Conservation (phyloP, 2,888 invertebrate species). For the Teinopalpus imperialis region DNA sequence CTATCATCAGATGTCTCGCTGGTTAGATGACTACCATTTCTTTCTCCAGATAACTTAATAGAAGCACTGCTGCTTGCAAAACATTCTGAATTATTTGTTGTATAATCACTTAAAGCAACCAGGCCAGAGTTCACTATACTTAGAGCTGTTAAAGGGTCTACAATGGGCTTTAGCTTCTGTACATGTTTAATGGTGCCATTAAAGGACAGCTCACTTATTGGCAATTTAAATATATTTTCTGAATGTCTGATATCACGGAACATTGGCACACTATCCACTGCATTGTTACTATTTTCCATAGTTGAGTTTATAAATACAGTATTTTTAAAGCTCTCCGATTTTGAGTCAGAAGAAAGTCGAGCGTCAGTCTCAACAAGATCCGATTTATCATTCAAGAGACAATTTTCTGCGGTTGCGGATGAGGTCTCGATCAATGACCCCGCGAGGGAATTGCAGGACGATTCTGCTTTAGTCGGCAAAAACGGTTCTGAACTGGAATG, state of each 20-base stretch:
- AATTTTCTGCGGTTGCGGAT: conserved; percentile 54
- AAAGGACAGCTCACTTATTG: conserved; percentile 70
- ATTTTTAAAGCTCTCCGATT: conserved; percentile 52
- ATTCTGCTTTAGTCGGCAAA: conserved; percentile 51
- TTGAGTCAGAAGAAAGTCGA: conserved; percentile 61
- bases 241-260: conserved; percentile 58
- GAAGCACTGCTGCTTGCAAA: conserved; percentile 16
- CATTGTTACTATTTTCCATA: conserved; percentile 80
- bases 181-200: conserved; percentile 76
- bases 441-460: conserved; percentile 51
- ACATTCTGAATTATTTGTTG: conserved; percentile 7
- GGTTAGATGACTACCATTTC: conserved; percentile 13
- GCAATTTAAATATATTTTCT: conserved; percentile 69
- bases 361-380: conserved; percentile 46
- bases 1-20: conserved; percentile 40
- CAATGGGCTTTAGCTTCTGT: conserved; percentile 70
- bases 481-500: conserved; percentile 47
- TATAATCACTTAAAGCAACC: conserved; percentile 43
- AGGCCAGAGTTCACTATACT: conserved; percentile 48
- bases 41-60: conserved; percentile 29
- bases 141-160: conserved; percentile 66
- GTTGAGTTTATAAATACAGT: conserved; percentile 72
- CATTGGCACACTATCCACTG: conserved; percentile 70
- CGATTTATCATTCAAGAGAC: conserved; percentile 61
- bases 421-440: conserved; percentile 55